Base-by-base conservation (phyloP, 2,888 invertebrate genomes). In the Lordiphosa fenestrarum region DNA sequence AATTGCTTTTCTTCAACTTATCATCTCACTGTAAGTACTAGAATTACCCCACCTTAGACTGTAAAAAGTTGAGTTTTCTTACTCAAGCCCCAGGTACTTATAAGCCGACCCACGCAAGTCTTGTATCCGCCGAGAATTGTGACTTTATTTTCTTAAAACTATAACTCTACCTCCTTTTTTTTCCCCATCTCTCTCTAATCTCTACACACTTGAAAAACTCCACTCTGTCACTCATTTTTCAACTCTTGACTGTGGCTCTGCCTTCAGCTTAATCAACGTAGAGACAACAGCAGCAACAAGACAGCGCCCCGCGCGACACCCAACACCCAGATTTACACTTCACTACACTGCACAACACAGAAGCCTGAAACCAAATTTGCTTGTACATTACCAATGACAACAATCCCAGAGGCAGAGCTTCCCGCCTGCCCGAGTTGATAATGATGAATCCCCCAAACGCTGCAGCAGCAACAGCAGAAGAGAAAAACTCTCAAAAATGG, bases 381-480 rank as follows among this genome's bases (percentile, higher is more conserved):
- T 51, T 52, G 55, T 42, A 35, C 46, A 56, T 58, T 53, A 40
- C 49, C 50, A 56, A 58, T 66, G 60, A 66, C 59, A 53, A 59
- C 47, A 64, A 40, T 36, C 39, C 62, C 51, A 15, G 15, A 36
- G 44, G 47, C 30, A 30, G 39, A 33, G 50, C 9, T 30, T 13
- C 42, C 19, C 44, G 49, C 51, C 58, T 56, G 36, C 46, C 56
- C 46, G 41, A 51, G 51, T 55, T 62, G 47, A 60, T 59, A 53
- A 62, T 73, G 70, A 75, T 67, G 54, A 52, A 23, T 53, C 37
- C 61, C 57, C 53, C 48, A 59, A 60, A 55, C 53, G 61, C 57
- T 52, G 51, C 49, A 52, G 35, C 6, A 33, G 13, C 13, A n/a
- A n/a, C n/a, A 30, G 12, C 12, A 9, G n/a, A 10, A 47, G 41